Percentiles rank a stretch among this genome's conserved stretches.
Evolutionary conservation across 2,888 invertebrate genomes (phyloP).

Genomic region (Dioctria rufipes): DNA sequence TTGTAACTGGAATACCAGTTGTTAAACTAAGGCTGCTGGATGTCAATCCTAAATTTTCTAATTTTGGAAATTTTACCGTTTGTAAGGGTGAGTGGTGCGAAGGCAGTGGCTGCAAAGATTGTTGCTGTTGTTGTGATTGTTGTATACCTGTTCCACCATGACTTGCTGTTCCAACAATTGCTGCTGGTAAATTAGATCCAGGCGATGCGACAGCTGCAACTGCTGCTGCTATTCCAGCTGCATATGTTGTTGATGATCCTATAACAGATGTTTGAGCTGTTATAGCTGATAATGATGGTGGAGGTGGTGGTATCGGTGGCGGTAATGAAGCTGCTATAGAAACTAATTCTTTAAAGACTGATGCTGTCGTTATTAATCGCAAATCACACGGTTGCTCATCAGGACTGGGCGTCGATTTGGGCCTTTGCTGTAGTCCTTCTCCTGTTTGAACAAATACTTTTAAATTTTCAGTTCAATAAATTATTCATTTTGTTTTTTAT

Average conservation of each 20-base stretch:
- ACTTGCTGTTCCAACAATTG: slow-evolving; percentile 45
- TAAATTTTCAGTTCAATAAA: slow-evolving; percentile 56
- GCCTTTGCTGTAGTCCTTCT: slow-evolving; percentile 57
- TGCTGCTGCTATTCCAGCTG: slow-evolving; percentile 56
- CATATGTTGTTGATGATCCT: slow-evolving; percentile 40
- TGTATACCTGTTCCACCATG: slow-evolving; percentile 53
- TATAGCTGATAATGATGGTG: slow-evolving; percentile 58
- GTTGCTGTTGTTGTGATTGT: slow-evolving; percentile 45
- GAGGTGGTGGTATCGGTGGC: slow-evolving; percentile 55
- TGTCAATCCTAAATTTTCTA: slow-evolving; percentile 52
- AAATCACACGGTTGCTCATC: slow-evolving; percentile 70
- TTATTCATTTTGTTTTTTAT: slow-evolving; percentile 58
- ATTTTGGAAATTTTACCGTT: slow-evolving; percentile 53
- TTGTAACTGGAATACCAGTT: slow-evolving; percentile 56
- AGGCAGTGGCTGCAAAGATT: slow-evolving; percentile 56
- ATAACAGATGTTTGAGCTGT: slow-evolving; percentile 59
- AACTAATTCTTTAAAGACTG: slow-evolving; percentile 65
- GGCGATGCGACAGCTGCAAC: slow-evolving; percentile 60
- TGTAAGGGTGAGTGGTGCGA: slow-evolving; percentile 56
- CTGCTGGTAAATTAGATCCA: slow-evolving; percentile 17
- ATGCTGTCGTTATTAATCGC: slow-evolving; percentile 64
- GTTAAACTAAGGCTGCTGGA: slow-evolving; percentile 29
- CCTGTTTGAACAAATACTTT: slow-evolving; percentile 56
- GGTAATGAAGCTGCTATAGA: slow-evolving; percentile 62
- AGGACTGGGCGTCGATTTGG: slow-evolving; percentile 58